Base-by-base conservation (phyloP, 1,140 invertebrate species). In the Leptoteleia sp. region DNA sequence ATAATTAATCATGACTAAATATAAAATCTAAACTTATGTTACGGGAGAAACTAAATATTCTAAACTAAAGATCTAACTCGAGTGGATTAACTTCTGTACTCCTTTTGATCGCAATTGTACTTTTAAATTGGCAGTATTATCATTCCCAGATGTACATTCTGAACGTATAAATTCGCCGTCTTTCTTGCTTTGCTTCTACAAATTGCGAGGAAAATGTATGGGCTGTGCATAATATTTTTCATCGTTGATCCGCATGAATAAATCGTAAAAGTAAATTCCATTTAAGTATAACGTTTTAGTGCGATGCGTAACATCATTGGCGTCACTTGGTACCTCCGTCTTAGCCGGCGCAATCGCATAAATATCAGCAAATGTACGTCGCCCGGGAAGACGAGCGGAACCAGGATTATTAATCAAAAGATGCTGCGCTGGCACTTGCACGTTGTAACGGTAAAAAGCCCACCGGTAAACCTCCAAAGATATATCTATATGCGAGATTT, bases 371-470 rank as follows among this genome's bases (percentile, higher is more conserved):
- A 85, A 87, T 85, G 80, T 86, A 80, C 80, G 81, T 84, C 79
- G 81, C 79, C 59, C 70, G 65, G 50, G 72, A 55, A 78, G 68
- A 82, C 40, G 72, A 70, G 59, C 33, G 35, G 71, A 76, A 73
- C 64, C 72, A 48, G 48, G 73, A 79, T 81, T 87, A 88, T 89
- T 89, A 89, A 88, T 88, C 88, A 89, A 87, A 84, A 81, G 82
- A 83, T 76, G 79, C 80, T 81, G 76, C 79, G 81, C 72, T 16
- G 80, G 79, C 80, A 76, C 67, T 73, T 78, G 50, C 59, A 52
- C 71, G 79, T 67, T 55, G 76, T 88, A 89, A 87, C 87, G 87
- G 87, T 87, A 87, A 83, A 78, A 67, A 86, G 76, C 55, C 72
- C 62, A 79, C 81, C 72, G 61, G 83, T 83, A 83, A 87, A 61